These are phyloP conservation scores for Macrosiphum euphorbiae DNA, from an alignment of 2,888 invertebrate species.

Conservation along the genomic window DNA sequence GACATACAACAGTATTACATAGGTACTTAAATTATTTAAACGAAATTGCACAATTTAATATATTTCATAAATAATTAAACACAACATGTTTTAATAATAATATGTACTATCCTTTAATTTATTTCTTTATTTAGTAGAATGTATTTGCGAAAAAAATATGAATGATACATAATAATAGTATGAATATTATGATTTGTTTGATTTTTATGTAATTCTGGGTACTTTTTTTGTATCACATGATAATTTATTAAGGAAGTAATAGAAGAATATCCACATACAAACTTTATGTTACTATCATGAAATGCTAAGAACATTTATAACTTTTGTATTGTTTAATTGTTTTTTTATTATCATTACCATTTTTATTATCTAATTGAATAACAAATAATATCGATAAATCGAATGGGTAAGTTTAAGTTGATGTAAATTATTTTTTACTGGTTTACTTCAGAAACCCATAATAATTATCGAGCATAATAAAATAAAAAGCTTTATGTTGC, in stretches of 20 bases:
- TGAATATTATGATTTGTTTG: background rate
- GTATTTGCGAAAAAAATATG: background rate
- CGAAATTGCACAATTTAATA: too few species aligned
- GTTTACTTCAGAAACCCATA: background rate
- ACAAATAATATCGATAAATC: background rate
- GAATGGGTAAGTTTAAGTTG: background rate
- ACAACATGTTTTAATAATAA: background rate
- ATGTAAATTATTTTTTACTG: background rate
- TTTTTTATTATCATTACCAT: slow-evolving; percentile 2
- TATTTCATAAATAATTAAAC: background rate
- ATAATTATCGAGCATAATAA: background rate
- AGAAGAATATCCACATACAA: too few species aligned
- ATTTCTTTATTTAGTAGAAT: background rate
- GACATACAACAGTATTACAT: too few species aligned
- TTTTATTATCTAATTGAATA: background rate
- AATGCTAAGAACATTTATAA: background rate
- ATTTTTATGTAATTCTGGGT: background rate
- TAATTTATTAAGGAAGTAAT: background rate
- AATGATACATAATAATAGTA: background rate
- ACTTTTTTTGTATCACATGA: background rate
- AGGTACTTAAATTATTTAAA: too few species aligned
- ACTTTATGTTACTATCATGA: too few species aligned
- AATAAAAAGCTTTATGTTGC: background rate
- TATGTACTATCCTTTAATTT: background rate
- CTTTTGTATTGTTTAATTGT: background rate